These are phyloP conservation scores for Heliothis virescens DNA, from an alignment of 1,140 invertebrate species.

Conservation along the genomic window DNA sequence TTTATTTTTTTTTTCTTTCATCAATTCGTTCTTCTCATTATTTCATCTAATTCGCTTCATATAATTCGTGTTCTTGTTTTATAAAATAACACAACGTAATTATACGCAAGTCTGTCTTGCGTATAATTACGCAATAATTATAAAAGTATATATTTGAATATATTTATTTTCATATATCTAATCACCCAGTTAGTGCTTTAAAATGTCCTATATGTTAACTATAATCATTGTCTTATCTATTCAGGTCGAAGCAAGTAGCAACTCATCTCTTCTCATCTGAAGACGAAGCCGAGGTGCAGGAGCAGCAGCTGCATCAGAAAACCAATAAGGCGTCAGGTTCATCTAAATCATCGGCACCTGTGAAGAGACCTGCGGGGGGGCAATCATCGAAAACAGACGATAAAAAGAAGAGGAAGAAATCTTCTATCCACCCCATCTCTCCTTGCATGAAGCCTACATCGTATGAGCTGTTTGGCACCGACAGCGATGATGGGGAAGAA, in stretches of 20 bases:
- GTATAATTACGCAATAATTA: too few relatives aligned
- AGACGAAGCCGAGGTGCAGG: not conserved
- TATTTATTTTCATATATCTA: too few relatives aligned
- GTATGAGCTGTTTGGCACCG: not conserved
- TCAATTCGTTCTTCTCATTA: too few relatives aligned
- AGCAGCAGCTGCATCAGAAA: not conserved
- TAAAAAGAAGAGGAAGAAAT: not conserved
- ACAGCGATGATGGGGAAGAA: not conserved
- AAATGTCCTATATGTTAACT: not conserved
- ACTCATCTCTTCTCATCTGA: not conserved
- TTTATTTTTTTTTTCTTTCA: too few relatives aligned
- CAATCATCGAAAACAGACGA: not conserved
- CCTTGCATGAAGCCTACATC: conserved; percentile 3
- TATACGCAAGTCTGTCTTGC: too few relatives aligned
- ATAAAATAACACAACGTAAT: too few relatives aligned
- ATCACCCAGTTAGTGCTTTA: too few relatives aligned
- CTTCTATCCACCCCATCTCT: conserved; percentile 2
- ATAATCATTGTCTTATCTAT: conserved; percentile 7
- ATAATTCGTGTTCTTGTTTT: too few relatives aligned
- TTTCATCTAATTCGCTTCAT: too few relatives aligned
- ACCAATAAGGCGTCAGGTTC: not conserved
- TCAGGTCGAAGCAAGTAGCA: conserved; percentile 5
- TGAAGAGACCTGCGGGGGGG: not conserved
- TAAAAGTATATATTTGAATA: too few relatives aligned
- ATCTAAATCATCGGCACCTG: conserved; percentile 5